Evolutionary conservation across 1,140 invertebrate genomes (phyloP).

Genomic region (Lordiphosa stackelbergi): DNA sequence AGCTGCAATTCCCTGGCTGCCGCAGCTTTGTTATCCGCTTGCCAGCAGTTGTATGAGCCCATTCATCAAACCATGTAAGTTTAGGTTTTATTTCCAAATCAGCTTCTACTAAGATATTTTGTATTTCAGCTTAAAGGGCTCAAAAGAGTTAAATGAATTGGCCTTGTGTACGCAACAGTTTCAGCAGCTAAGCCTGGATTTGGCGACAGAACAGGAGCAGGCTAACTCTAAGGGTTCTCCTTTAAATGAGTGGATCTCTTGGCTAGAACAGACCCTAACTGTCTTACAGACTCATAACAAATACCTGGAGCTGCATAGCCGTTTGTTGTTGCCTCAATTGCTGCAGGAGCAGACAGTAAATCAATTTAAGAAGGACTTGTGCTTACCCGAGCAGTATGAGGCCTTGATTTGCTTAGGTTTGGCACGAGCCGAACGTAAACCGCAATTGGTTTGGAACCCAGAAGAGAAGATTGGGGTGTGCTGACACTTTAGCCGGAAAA

Average conservation of each 20-base stretch:
- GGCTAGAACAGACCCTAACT: constrained; percentile 11
- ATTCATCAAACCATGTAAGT: constrained; percentile 16
- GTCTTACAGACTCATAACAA: constrained; percentile 32
- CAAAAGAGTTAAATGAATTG: constrained; percentile 11
- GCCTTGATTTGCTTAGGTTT: constrained; percentile 13
- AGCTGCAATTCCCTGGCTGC: constrained; percentile 18
- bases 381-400: constrained; percentile 11
- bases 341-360: constrained; percentile 14
- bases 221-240: not conserved
- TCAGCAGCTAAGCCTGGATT: not conserved
- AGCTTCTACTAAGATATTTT: too few species aligned
- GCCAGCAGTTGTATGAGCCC: constrained; percentile 9
- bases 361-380: constrained; percentile 20
- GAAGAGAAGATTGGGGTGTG: not conserved
- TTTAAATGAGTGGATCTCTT: constrained; percentile 14
- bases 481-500: not conserved
- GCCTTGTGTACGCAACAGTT: constrained; percentile 6
- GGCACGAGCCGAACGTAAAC: constrained; percentile 9
- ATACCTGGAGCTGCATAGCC: constrained; percentile 25
- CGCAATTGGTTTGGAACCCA: not conserved
- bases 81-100: constrained; percentile 5
- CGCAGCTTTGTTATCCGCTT: constrained; percentile 18
- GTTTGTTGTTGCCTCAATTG: constrained; percentile 6
- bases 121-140: constrained; percentile 10
- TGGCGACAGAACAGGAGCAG: constrained; percentile 1